Evolutionary conservation across 2,113 vertebrate genomes (phyloP), one percentile per base, ranked within the genome.

Genomic region (Nematolebias whitei): DNA sequence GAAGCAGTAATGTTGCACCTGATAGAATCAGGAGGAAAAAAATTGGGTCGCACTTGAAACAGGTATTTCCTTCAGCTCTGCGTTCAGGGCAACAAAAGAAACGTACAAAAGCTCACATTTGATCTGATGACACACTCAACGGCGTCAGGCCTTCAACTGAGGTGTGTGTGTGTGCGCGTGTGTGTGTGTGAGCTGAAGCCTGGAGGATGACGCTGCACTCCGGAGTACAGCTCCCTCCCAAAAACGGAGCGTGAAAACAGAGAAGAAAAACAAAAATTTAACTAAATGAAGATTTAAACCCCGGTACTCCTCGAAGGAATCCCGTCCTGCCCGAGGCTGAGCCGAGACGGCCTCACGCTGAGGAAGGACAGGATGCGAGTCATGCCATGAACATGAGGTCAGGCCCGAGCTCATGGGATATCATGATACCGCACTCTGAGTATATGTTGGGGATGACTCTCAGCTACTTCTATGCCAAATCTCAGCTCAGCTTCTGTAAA

Each of bases 131-230:
- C 83, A 85, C 79, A 78, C 69, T 83, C 29, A n/a, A 78, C 67
- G 55, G 68, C 63, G 71, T 80, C 76, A 78, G 82, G 77, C 82
- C 73, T 74, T 75, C 63, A 38, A 86, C 75, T 80, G 54, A 63
- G 68, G 71, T 80, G 79, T 78, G 80, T 82, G 69, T 65, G 76
- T 62, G 76, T 72, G 13, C 24, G 74, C 68, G 79, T 47, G 70
- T 48, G 74, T 81, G 80, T 81, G 79, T 73, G 81, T 83, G 70
- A 85, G 87, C 74, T 71, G 82, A 85, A 89, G 82, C 83, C 85
- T 88, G 77, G 76, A 88, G 82, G 88, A 85, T 66, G 82, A 75
- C 64, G 74, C 87, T 82, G 80, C 82, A 55, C 86, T 82, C 82
- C 83, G 77, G 83, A 85, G 78, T 72, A 72, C 72, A 68, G 79